These are phyloP conservation scores for Tapirus terrestris DNA, from an alignment of 2,113 vertebrate genomes.

Conservation along the genomic window DNA sequence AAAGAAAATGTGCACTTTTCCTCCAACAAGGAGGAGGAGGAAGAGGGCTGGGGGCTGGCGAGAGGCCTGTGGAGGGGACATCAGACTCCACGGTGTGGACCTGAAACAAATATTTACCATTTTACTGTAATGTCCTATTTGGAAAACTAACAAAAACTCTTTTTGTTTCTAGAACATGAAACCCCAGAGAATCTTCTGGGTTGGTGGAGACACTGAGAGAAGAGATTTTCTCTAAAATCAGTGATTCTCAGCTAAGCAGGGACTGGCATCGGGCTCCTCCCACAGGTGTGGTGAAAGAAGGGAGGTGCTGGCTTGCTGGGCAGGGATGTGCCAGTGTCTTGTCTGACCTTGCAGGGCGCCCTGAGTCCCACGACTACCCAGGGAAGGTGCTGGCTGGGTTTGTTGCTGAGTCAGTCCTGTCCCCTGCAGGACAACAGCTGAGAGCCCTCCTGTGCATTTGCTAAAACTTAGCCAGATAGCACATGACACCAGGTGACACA, in stretches of 20 bases:
- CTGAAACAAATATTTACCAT: not conserved
- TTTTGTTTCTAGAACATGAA: not conserved
- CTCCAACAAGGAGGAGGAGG: fast-evolving
- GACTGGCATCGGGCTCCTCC: fast-evolving
- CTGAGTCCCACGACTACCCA: fast-evolving
- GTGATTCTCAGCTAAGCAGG: too few species aligned
- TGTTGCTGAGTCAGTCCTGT: fast-evolving
- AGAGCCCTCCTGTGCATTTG: slow-evolving; percentile 24
- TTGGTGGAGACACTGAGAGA: not conserved
- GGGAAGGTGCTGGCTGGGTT: not conserved
- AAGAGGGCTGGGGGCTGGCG: fast-evolving
- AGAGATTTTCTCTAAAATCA: not conserved
- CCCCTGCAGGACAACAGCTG: not conserved
- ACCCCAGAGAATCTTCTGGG: not conserved
- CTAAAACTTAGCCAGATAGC: not conserved
- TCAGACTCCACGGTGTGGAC: fast-evolving
- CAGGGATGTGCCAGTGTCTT: fast-evolving
- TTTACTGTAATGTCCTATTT: fast-evolving
- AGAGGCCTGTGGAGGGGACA: fast-evolving
- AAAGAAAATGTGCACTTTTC: not conserved
- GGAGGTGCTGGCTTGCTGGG: too few species aligned
- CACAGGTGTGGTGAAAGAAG: fast-evolving
- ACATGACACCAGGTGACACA: not conserved
- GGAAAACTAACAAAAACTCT: not conserved
- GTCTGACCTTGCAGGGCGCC: not conserved